These are phyloP conservation scores for Cromileptes altivelis DNA, from an alignment of 2,113 vertebrate species.

Conservation along the genomic window DNA sequence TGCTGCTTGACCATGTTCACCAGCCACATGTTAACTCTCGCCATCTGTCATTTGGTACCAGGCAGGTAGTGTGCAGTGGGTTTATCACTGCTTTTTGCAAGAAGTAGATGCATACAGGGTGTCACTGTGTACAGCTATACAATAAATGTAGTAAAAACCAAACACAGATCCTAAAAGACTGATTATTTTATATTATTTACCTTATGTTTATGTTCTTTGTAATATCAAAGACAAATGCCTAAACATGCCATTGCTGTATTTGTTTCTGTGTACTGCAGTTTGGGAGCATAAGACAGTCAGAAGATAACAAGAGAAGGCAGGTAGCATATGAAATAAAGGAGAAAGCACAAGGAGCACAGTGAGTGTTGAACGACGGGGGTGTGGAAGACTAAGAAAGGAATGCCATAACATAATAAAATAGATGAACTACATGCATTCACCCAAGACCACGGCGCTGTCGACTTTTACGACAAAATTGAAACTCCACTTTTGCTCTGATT, in stretches of 20 bases:
- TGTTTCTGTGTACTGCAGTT: background rate
- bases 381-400: constrained; percentile 19
- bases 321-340: constrained; percentile 41
- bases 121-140: background rate
- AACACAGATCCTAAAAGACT: background rate
- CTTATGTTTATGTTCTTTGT: background rate
- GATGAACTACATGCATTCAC: constrained; percentile 57
- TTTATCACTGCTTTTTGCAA: background rate
- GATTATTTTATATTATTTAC: background rate
- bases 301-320: background rate
- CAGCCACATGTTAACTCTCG: background rate
- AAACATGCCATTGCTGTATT: background rate
- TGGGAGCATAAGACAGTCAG: constrained; percentile 14
- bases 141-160: background rate
- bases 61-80: background rate
- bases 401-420: constrained; percentile 48
- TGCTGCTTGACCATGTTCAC: background rate
- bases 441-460: constrained; percentile 24
- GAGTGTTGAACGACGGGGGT: background rate
- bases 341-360: constrained; percentile 17
- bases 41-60: background rate
- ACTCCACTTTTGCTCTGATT: constrained; percentile 68
- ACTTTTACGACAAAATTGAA: constrained; percentile 74
- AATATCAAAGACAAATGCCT: background rate
- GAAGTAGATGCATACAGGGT: background rate